A percentile compares a stretch with the other conserved stretches of the same genome.
Conservation (phyloP, 92 coral and sea anemone genomes). For the Diadumene lineata region DNA sequence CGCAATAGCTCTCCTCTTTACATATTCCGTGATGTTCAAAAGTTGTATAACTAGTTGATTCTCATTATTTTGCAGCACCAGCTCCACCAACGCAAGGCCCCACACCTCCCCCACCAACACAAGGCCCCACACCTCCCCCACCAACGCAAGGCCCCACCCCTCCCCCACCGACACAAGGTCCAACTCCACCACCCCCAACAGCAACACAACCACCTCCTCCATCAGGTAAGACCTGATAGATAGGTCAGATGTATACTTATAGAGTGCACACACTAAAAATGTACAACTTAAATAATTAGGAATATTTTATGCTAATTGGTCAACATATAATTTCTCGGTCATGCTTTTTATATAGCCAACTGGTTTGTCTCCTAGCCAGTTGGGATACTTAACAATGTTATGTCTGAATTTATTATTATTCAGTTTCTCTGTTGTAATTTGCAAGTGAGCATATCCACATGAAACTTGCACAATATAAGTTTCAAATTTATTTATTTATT, state of each 20-base stretch:
- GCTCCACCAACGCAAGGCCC: constrained; percentile 20
- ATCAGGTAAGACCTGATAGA: background rate
- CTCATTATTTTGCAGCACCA: background rate
- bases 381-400: no score
- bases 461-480: no score
- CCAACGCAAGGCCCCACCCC: constrained; percentile 30
- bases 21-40: background rate
- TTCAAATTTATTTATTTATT: no score
- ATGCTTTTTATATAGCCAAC: no score
- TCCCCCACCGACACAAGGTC: constrained; percentile 19
- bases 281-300: no score
- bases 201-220: constrained; percentile 40
- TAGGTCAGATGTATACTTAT: background rate
- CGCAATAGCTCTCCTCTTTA: background rate
- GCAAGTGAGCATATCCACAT: no score
- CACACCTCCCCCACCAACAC: constrained; percentile 26
- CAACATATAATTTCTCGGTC: no score
- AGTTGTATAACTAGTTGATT: background rate
- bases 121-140: constrained; percentile 16
- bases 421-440: no score
- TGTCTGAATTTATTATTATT: no score
- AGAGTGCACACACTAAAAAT: background rate
- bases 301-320: no score
- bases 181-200: constrained; percentile 9
- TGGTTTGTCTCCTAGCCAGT: no score